Conservation (phyloP, 2,888 invertebrate genomes). For the Rutpela maculata region DNA sequence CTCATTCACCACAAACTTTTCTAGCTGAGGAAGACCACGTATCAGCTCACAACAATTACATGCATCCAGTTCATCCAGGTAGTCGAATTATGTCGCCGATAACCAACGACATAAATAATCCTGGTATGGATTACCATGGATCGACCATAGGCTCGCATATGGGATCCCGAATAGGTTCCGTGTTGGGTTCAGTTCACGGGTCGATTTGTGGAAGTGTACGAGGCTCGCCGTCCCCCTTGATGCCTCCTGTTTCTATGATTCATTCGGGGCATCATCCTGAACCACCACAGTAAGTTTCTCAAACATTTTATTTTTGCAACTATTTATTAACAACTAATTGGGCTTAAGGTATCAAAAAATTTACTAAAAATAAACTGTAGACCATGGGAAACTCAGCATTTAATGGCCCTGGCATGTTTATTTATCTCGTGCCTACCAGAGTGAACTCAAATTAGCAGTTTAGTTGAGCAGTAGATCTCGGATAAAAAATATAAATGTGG, state of each 20-base stretch:
- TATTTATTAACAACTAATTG: not conserved
- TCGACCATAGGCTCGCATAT: constrained; percentile 70
- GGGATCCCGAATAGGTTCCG: constrained; percentile 71
- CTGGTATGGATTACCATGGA: constrained; percentile 72
- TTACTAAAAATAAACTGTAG: no score
- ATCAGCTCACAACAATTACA: constrained; percentile 66
- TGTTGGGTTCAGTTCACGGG: constrained; percentile 70
- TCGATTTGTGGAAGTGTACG: constrained; percentile 71
- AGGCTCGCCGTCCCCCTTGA: constrained; percentile 71
- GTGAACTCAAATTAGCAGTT: no score
- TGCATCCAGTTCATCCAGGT: constrained; percentile 61
- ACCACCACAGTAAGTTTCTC: constrained; percentile 68
- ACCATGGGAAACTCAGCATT: no score
- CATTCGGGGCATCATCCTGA: constrained; percentile 69
- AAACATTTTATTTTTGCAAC: not conserved
- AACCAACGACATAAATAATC: constrained; percentile 77
- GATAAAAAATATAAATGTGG: no score
- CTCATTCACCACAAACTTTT: not conserved
- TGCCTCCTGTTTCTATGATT: constrained; percentile 71
- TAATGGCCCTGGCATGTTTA: no score
- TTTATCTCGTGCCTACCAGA: no score
- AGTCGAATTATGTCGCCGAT: constrained; percentile 71
- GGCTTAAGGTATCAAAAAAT: not conserved
- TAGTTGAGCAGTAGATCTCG: no score
- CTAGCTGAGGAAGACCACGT: constrained; percentile 86